Base-by-base conservation (phyloP, 1,140 invertebrate species). In the Spodoptera litura region DNA sequence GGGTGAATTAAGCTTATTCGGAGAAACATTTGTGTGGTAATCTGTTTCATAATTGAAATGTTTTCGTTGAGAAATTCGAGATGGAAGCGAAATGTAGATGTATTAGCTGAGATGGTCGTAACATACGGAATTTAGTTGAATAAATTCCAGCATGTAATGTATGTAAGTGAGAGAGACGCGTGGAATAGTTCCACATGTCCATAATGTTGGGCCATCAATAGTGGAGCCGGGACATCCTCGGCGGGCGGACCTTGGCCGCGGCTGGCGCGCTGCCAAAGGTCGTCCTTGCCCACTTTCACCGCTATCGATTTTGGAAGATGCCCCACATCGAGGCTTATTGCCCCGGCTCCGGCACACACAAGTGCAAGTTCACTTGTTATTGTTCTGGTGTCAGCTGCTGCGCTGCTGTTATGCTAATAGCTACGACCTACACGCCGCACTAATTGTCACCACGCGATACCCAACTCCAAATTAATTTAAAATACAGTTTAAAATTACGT, bases 231-330 rank as follows among this genome's bases (percentile, higher is more conserved):
- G 15, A 12, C 59, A 64, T 55, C 73, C 73, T 75, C 73, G 35
- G 58, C 9, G 31, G 20, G 20, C 56, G 55, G 64, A 78, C 76
- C 76, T 78, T 78, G 66, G 76, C 11, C 38, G 56, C 35, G 5
- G 64, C 53, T 78, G 76, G 76, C 76, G 51, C 12, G 55, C 53
- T 13, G 76, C 76, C 76, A 78, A 78, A 68, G 76, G 64, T 68
- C 73, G 56, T 58, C 58, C 74, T 61, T 61, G 25, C 53, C 52
- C 76, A 78, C 76, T 70, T 66, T 78, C 76, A 78, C 76, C 76
- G 53, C 76, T 70, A 78, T 78, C 76, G 76, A 78, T 78, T 76
- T 59, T 59, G 71, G 71, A 64, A 53, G 61, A 66, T 77, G 76
- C 27, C 76, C 64, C 64, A 78, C 73, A 75, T 75, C 25, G 59